Conservation (phyloP, 1,140 invertebrate genomes). For the Goniozus legneri region DNA sequence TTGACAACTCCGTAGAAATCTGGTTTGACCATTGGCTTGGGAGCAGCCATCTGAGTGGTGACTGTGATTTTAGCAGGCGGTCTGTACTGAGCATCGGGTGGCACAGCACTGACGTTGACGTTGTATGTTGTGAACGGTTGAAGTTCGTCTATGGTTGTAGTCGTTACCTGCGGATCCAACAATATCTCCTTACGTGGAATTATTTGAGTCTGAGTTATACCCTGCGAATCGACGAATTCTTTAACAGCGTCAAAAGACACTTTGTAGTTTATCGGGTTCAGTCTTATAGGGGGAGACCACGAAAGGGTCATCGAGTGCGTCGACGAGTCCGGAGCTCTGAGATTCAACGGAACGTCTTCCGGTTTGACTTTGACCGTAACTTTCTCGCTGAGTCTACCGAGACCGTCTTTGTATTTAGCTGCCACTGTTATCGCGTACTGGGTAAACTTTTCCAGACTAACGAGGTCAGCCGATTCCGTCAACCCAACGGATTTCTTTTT, state of each 20-base stretch:
- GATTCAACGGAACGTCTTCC: conserved; percentile 84
- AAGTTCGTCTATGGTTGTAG: conserved; percentile 78
- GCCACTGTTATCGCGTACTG: conserved; percentile 92
- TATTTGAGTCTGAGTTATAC: conserved; percentile 82
- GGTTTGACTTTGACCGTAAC: conserved; percentile 85
- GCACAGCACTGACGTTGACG: conserved; percentile 89
- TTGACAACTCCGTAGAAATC: conserved; percentile 87
- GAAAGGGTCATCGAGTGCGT: conserved; percentile 87
- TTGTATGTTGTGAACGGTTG: conserved; percentile 93
- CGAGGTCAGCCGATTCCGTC: conserved; percentile 86
- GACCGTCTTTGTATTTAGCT: conserved; percentile 70
- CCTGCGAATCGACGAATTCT: conserved; percentile 91
- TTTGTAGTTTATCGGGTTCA: conserved; percentile 87
- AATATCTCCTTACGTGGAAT: conserved; percentile 72
- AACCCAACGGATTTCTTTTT: conserved; percentile 78
- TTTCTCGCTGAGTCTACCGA: conserved; percentile 72
- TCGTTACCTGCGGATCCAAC: conserved; percentile 66
- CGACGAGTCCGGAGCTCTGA: conserved; percentile 82
- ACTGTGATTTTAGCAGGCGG: conserved; percentile 92
- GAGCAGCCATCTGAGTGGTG: conserved; percentile 94
- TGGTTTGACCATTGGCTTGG: conserved; percentile 92
- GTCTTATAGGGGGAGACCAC: conserved; percentile 88
- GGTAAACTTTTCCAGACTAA: conserved; percentile 85
- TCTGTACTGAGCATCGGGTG: conserved; percentile 76
- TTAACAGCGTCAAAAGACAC: conserved; percentile 92